These are phyloP conservation scores for Scelioninae gen. 2 DNA, from an alignment of 2,888 invertebrate species.

Conservation along the genomic window DNA sequence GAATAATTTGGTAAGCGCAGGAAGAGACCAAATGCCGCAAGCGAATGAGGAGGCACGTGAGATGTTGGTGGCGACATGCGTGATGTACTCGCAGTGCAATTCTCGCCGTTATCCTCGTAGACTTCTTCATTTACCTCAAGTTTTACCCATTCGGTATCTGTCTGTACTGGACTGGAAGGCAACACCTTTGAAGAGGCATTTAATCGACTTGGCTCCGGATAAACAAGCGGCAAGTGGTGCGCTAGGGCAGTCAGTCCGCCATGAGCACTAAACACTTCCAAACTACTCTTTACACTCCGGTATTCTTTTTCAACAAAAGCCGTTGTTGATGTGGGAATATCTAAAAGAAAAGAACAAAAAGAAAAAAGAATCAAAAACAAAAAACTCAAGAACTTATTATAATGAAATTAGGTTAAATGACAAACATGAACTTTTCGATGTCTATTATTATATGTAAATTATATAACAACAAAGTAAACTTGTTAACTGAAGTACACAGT, in stretches of 20 bases:
- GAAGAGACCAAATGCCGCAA: conserved; percentile 93
- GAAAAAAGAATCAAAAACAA: too few relatives aligned
- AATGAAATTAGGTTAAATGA: too few relatives aligned
- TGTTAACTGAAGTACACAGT: too few relatives aligned
- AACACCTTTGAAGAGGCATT: conserved; percentile 79
- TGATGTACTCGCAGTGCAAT: conserved; percentile 74
- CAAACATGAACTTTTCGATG: too few relatives aligned
- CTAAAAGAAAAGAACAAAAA: conserved; percentile 7
- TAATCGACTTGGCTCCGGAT: conserved; percentile 82
- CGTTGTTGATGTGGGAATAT: neutral
- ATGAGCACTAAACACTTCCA: conserved; percentile 91
- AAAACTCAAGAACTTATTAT: too few relatives aligned
- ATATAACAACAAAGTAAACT: too few relatives aligned
- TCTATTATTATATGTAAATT: too few relatives aligned
- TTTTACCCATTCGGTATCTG: conserved; percentile 80
- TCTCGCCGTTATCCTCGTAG: conserved; percentile 80
- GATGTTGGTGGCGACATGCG: conserved; percentile 77
- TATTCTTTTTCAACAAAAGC: conserved; percentile 34
- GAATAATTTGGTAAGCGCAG: conserved; percentile 93
- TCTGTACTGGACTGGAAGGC: conserved; percentile 76
- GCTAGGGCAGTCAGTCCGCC: conserved; percentile 93
- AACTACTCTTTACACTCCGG: conserved; percentile 76
- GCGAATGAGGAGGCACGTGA: conserved; percentile 90
- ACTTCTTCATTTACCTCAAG: conserved; percentile 79
- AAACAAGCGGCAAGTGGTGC: conserved; percentile 90